phyloP scores from a whole-genome alignment of 2,797 vertebrate genomes.

The Acrossocheilus fasciatus region DNA sequence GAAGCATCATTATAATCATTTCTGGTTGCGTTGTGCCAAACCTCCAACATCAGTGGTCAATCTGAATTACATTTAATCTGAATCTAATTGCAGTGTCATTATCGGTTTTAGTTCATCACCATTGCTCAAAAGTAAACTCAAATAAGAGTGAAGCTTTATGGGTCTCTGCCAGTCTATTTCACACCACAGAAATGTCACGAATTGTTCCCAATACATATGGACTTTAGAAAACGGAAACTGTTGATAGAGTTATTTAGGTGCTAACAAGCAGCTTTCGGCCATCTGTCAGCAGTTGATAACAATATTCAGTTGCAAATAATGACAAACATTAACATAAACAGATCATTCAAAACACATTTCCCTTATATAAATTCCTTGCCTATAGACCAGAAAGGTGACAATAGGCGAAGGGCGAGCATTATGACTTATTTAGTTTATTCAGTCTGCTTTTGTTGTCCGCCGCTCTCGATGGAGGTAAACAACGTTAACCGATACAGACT shows the following conservation, averaged over 20 bases:
- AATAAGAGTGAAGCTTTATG: constrained; percentile 8
- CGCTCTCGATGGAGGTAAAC: constrained; percentile 31
- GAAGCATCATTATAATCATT: constrained; percentile 6
- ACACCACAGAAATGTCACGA: background rate
- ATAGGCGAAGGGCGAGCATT: constrained; percentile 24
- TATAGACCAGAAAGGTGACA: constrained; percentile 9
- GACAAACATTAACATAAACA: constrained; percentile 44
- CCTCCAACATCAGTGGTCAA: constrained; percentile 18
- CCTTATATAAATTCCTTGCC: constrained; percentile 28
- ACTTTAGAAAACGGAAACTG: background rate
- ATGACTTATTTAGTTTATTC: constrained; percentile 50
- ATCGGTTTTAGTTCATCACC: background rate
- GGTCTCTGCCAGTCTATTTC: constrained; percentile 13
- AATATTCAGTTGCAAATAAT: constrained; percentile 19
- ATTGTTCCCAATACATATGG: background rate
- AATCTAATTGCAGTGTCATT: constrained; percentile 30
- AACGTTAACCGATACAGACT: constrained; percentile 48
- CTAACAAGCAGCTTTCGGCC: constrained; percentile 48
- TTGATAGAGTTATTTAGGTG: constrained; percentile 35
- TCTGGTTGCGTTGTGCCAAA: constrained; percentile 1
- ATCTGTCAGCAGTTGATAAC: constrained; percentile 50
- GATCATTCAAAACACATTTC: constrained; percentile 8
- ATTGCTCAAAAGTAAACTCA: constrained; percentile 26
- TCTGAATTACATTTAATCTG: constrained; percentile 24
- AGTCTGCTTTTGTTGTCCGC: constrained; percentile 45